A percentile compares a stretch with the other conserved stretches of the same genome.
These are phyloP conservation scores for Netelia inedita DNA, from an alignment of 2,888 invertebrate species.

Conservation along the genomic window DNA sequence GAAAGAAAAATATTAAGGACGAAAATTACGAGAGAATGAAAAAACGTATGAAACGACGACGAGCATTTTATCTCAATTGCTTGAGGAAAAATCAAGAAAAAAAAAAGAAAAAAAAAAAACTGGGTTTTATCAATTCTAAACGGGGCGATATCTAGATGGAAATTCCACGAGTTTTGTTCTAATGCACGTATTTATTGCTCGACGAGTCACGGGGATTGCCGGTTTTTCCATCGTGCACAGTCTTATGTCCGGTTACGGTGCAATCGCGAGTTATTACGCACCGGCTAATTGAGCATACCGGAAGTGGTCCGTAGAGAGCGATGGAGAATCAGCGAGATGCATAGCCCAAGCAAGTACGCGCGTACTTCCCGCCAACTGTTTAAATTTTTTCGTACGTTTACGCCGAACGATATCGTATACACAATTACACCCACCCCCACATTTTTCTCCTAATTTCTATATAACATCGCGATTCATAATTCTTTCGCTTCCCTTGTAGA, in stretches of 20 bases:
- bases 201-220: neutral
- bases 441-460: too few relatives aligned
- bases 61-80: too few relatives aligned
- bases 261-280: constrained; percentile 39
- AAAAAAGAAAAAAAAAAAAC: neutral
- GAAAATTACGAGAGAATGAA: neutral
- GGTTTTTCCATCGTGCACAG: constrained; percentile 27
- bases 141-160: neutral
- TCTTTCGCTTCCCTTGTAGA: neutral
- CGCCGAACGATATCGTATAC: neutral
- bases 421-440: neutral
- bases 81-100: neutral
- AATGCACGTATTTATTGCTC: neutral
- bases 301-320: constrained; percentile 58
- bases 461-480: too few relatives aligned
- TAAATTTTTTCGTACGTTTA: neutral
- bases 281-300: constrained; percentile 50
- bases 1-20: neutral
- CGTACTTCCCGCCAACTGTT: neutral
- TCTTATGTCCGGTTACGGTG: constrained; percentile 32
- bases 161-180: neutral
- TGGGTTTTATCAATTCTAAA: neutral
- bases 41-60: neutral
- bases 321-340: constrained; percentile 29
- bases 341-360: neutral